These are phyloP conservation scores for Cyclophora albipunctata DNA, from an alignment of 2,888 invertebrate species.

Conservation along the genomic window DNA sequence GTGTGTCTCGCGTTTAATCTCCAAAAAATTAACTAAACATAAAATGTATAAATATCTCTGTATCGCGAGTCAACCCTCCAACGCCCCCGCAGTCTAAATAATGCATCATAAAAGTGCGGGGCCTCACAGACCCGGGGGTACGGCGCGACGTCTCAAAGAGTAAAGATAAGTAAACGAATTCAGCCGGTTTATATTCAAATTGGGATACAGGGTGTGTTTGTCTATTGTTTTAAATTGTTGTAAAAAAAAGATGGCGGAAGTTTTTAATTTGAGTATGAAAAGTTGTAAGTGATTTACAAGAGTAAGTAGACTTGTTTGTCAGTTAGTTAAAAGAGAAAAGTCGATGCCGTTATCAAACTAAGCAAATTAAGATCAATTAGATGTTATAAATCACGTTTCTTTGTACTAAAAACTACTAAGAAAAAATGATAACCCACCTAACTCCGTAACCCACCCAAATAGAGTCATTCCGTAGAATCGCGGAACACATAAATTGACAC, in stretches of 20 bases:
- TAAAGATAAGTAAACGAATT: constrained; percentile 60
- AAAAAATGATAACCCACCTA: constrained; percentile 7
- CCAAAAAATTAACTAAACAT: too few relatives aligned
- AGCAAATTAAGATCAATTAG: too few relatives aligned
- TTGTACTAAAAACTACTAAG: background rate
- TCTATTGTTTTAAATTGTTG: background rate
- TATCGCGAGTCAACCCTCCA: constrained; percentile 19
- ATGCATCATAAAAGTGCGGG: constrained; percentile 54
- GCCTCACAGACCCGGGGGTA: constrained; percentile 9
- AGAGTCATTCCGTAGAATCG: constrained; percentile 17
- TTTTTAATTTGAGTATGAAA: background rate
- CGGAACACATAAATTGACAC: constrained; percentile 58
- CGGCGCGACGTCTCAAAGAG: constrained; percentile 36
- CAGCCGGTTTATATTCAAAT: constrained; percentile 26
- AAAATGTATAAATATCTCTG: too few relatives aligned
- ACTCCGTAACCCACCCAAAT: constrained; percentile 21
- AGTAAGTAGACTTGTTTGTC: background rate
- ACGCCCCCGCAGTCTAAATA: constrained; percentile 31
- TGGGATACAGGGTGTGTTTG: constrained; percentile 33
- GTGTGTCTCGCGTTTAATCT: too few relatives aligned
- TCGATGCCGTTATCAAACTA: too few relatives aligned
- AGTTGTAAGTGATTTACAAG: too few relatives aligned
- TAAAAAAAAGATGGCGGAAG: background rate
- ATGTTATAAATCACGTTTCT: too few relatives aligned
- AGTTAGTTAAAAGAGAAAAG: too few relatives aligned